Conservation (phyloP, 2,888 invertebrate genomes). For the Eupelmus urozonus region DNA sequence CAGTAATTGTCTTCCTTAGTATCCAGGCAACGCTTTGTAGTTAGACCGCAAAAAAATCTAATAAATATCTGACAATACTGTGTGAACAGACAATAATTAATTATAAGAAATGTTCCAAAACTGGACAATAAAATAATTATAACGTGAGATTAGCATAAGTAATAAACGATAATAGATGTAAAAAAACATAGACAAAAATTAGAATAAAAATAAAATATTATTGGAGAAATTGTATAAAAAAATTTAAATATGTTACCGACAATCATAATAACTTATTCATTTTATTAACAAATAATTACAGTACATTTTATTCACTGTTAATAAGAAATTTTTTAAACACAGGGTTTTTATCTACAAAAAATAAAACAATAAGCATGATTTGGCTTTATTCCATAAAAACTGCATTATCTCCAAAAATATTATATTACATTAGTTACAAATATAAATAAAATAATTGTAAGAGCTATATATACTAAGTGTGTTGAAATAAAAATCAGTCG, state of each 20-base stretch:
- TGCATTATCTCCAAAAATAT: constrained; percentile 35
- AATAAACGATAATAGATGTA: constrained; percentile 1
- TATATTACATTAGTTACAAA: background rate
- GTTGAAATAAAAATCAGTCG: constrained; percentile 16
- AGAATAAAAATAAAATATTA: constrained; percentile 32
- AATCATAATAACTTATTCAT: background rate
- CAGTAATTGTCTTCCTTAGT: constrained; percentile 72
- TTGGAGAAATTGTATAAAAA: constrained; percentile 28
- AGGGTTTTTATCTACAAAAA: constrained; percentile 1
- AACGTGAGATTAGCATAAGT: constrained; percentile 54
- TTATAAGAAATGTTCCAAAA: constrained; percentile 72
- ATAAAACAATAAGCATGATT: background rate
- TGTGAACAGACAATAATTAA: constrained; percentile 77
- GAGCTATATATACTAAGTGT: constrained; percentile 23
- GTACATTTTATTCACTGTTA: background rate
- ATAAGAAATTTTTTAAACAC: background rate
- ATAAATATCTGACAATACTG: constrained; percentile 76
- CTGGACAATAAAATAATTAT: constrained; percentile 71
- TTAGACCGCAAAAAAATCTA: constrained; percentile 64
- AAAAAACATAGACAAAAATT: constrained; percentile 9
- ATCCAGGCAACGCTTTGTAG: constrained; percentile 73
- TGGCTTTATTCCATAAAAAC: background rate
- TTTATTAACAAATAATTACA: background rate
- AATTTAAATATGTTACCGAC: background rate
- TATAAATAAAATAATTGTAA: constrained; percentile 17